Evolutionary conservation across 2,797 vertebrate genomes (phyloP), one percentile per base, ranked within the genome.

Genomic region (Mormyrus proboscirostris): DNA sequence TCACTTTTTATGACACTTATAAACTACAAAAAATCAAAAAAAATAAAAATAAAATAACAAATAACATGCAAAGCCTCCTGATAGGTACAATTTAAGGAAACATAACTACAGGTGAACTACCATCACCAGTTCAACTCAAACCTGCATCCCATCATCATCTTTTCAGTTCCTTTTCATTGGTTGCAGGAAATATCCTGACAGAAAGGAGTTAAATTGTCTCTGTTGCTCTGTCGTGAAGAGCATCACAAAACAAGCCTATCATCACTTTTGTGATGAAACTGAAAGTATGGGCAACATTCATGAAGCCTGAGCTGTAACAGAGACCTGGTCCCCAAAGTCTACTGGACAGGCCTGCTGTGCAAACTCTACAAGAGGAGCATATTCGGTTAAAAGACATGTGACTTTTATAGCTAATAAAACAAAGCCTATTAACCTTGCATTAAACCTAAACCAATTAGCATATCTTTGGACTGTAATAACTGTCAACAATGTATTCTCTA

Each of bases 141-240:
- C 87, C 90, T 85, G 82, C 87, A 90, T 2, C 89, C 91, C 90
- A 91, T 92, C 90, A 92, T 51, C 89, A 88, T 86, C 90, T 79
- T 86, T 86, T 84, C 90, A 65, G 73, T 84, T 44, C 88, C 38
- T 88, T 92, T 84, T 44, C 88, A 50, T 88, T 92, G 69, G 89
- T 90, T 73, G 62, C 62, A 88, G 88, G 88, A 89, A 92, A 84
- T 89, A 92, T 92, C 91, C 90, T 88, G 90, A 89, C 88, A 88
- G 90, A 92, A 92, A 91, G 90, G 90, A 92, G 90, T 91, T 92
- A 93, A 59, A 92, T 93, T 91, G 91, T 91, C 90, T 89, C 90
- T 90, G 90, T 89, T 91, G 89, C 89, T 88, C 87, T 87, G 89
- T 91, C 91, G 92, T 92, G 19, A 89, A 92, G 89, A 89, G 62